These are phyloP conservation scores for Cyprinodon brontotheroides DNA, from an alignment of 2,113 vertebrate species.

Conservation along the genomic window DNA sequence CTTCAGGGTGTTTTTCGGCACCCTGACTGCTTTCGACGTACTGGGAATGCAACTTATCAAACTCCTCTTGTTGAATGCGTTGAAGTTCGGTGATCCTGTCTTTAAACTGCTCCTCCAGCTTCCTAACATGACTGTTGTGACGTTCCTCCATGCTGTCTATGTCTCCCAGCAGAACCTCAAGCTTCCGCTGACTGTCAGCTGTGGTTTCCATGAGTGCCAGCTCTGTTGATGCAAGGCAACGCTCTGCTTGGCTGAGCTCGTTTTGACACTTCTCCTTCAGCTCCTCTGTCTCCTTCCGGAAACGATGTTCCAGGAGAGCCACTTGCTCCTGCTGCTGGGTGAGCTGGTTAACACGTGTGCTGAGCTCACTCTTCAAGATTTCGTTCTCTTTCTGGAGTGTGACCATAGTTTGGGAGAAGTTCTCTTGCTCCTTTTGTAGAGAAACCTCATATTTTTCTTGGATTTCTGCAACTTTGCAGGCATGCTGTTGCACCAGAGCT, in stretches of 20 bases:
- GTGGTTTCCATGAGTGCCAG: constrained; percentile 81
- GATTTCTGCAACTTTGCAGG: constrained; percentile 78
- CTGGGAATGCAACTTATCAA: constrained; percentile 83
- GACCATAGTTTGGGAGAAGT: constrained; percentile 80
- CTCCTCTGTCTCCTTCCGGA: constrained; percentile 77
- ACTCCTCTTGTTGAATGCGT: constrained; percentile 83
- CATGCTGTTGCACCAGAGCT: constrained; percentile 81
- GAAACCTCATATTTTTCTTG: constrained; percentile 85
- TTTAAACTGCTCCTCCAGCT: constrained; percentile 87
- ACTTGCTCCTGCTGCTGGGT: constrained; percentile 76
- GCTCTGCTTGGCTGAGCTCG: constrained; percentile 79
- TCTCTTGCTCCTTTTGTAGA: constrained; percentile 83
- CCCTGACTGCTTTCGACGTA: constrained; percentile 82
- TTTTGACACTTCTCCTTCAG: constrained; percentile 80
- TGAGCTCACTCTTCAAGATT: constrained; percentile 81
- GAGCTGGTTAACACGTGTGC: constrained; percentile 79
- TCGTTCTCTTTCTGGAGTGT: constrained; percentile 85
- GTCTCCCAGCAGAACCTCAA: constrained; percentile 81
- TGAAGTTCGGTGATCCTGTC: constrained; percentile 86
- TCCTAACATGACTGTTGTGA: constrained; percentile 83
- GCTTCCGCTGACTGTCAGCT: constrained; percentile 77
- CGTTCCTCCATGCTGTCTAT: constrained; percentile 82
- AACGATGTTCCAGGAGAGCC: constrained; percentile 78
- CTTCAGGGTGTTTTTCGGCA: constrained; percentile 67
- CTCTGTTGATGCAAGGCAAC: constrained; percentile 78